A percentile compares a stretch with the other conserved stretches of the same genome.
Evolutionary conservation across 1,140 invertebrate species (phyloP).

Genomic region (Epicauta chinensis): DNA sequence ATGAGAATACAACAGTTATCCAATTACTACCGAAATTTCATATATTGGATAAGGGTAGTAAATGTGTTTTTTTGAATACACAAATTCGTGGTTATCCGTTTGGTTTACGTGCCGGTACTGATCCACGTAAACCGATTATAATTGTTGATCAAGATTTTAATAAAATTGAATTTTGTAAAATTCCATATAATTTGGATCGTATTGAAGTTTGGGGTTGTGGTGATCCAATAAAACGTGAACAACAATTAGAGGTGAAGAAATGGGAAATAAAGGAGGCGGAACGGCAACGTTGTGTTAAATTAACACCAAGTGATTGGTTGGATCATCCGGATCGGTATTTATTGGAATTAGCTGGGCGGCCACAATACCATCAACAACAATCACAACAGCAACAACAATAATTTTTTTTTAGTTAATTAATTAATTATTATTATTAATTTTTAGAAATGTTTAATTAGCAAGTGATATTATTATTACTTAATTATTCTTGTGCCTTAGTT

Average conservation of each 20-base stretch:
- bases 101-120: constrained; percentile 72
- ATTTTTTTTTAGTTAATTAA: no score
- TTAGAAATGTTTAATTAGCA: no score
- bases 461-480: no score
- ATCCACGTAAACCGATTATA: constrained; percentile 69
- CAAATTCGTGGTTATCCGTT: constrained; percentile 76
- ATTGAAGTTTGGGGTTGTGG: constrained; percentile 83
- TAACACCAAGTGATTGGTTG: constrained; percentile 79
- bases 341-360: constrained; percentile 74
- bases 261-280: constrained; percentile 86
- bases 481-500: no score
- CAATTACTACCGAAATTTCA: constrained; percentile 70
- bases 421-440: no score
- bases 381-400: constrained; percentile 8
- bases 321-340: constrained; percentile 87
- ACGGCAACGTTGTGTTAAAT: constrained; percentile 69
- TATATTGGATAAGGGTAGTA: constrained; percentile 61
- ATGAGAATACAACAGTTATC: constrained; percentile 66
- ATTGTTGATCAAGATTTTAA: constrained; percentile 68
- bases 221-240: constrained; percentile 64
- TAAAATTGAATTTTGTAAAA: constrained; percentile 54
- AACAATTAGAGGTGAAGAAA: constrained; percentile 80
- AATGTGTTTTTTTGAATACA: constrained; percentile 79
- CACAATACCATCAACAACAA: constrained; percentile 55
- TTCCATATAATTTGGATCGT: constrained; percentile 54